Evolutionary conservation across 1,140 invertebrate genomes (phyloP), one percentile per base, ranked within the genome.

Genomic region (Magallana angulata): DNA sequence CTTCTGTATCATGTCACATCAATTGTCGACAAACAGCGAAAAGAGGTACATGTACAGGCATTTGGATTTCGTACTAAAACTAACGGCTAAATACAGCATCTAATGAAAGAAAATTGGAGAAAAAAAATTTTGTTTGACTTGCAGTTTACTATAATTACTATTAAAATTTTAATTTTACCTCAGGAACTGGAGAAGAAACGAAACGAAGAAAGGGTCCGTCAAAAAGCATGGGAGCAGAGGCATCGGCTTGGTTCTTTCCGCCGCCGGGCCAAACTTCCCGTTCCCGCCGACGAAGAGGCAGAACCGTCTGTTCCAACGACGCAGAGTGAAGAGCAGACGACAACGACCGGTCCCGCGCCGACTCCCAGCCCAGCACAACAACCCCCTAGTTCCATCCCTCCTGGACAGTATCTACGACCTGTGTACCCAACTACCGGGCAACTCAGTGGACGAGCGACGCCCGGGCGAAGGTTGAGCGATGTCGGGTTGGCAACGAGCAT

Each of bases 171-270:
- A 5, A 4, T 48, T 48, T 76, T 12, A n/a, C 36, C 11, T 4
- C 14, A 94, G 93, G 93, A 94, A 83, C 88, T 93, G 11, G 93
- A 94, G 81, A 94, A 92, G 86, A 94, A 94, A 80, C 85, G 93
- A 68, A 89, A 90, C 18, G 93, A 93, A 83, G 93, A 94, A 85
- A 90, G 92, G 60, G 88, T 93, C 87, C 89, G 92, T 24, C 93
- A 94, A 90, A 94, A 93, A 83, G 90, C 92, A 7, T 94, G 93
- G 93, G 93, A 94, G 84, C 91, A 94, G 82, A 94, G 93, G 84
- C 91, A 94, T 84, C 90, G 92, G 6, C 85, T 93, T 59, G 91
- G 92, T 57, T 93, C 92, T 18, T 94, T 94, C 90, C 88, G 93
- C 6, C 89, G 92, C 11, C 90, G 91, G 56, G 91, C 92, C 7